Evolutionary conservation across 2,797 vertebrate species (phyloP).

Genomic region (Fistularia commersonii): DNA sequence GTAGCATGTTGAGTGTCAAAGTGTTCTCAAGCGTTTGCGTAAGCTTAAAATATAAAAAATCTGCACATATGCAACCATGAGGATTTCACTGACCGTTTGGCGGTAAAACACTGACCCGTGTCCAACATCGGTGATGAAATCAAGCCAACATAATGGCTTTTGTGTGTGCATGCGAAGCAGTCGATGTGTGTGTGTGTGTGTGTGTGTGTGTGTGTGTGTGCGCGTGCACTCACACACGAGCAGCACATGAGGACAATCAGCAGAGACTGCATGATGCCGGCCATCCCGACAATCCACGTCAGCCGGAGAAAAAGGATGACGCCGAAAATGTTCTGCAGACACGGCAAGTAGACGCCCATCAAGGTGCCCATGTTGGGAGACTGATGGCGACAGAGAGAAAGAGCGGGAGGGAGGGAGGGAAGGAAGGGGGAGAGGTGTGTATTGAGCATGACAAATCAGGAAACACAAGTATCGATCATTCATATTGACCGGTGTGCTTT

Average conservation of each 20-base stretch:
- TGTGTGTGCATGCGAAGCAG: constrained; percentile 3
- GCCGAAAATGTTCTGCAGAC: constrained; percentile 97
- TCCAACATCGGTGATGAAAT: constrained; percentile 16
- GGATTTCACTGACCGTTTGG: constrained; percentile 18
- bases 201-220: constrained; percentile 10
- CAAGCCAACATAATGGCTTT: constrained; percentile 1
- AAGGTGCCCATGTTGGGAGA: constrained; percentile 97
- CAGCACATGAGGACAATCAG: constrained; percentile 97
- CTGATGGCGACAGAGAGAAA: constrained; percentile 56
- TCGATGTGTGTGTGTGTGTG: constrained; percentile 4
- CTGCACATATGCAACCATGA: background rate
- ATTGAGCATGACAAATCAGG: constrained; percentile 57
- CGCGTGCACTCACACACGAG: constrained; percentile 87
- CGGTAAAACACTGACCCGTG: constrained; percentile 10
- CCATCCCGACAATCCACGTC: constrained; percentile 97
- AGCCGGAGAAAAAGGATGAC: constrained; percentile 96
- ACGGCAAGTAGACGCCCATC: constrained; percentile 98
- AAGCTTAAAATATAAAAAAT: too few species aligned
- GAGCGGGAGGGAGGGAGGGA: background rate
- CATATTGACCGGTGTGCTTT: constrained; percentile 64
- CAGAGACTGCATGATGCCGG: constrained; percentile 92
- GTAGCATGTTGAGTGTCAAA: too few species aligned
- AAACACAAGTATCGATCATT: constrained; percentile 61
- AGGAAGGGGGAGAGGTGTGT: background rate
- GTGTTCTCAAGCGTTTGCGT: too few species aligned